These are phyloP conservation scores for Drosophila leonis DNA, from an alignment of 2,888 invertebrate genomes.

Conservation along the genomic window DNA sequence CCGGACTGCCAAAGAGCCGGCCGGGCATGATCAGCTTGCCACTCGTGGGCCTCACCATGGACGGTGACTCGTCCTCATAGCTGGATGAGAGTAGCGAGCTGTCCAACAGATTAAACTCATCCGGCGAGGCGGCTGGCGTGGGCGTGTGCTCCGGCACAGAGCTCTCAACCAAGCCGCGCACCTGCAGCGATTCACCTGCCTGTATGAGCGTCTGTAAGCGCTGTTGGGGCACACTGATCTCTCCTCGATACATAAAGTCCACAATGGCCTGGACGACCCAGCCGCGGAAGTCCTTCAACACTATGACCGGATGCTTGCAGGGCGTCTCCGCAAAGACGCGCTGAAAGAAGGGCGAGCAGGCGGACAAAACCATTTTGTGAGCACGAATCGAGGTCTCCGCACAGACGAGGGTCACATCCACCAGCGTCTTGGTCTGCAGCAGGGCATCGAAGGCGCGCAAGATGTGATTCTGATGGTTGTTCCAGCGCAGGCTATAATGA, in stretches of 20 bases:
- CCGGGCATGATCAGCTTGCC: conserved; percentile 84
- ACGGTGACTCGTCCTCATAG: conserved; percentile 86
- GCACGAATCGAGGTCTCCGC: conserved; percentile 94
- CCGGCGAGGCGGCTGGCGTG: conserved; percentile 85
- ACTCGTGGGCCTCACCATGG: conserved; percentile 83
- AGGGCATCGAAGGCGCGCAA: conserved; percentile 95
- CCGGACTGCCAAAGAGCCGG: conserved; percentile 82
- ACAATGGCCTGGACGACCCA: conserved; percentile 96
- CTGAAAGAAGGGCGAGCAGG: conserved; percentile 95
- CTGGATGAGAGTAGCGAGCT: conserved; percentile 83
- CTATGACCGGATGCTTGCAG: conserved; percentile 97
- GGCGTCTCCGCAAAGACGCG: conserved; percentile 95
- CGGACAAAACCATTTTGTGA: conserved; percentile 96
- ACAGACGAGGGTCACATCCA: conserved; percentile 96
- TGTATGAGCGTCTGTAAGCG: conserved; percentile 93
- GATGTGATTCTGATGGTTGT: conserved; percentile 96
- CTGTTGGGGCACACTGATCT: conserved; percentile 94
- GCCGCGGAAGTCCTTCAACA: conserved; percentile 94
- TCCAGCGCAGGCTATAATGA: conserved; percentile 96
- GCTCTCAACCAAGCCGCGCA: conserved; percentile 91
- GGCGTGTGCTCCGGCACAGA: conserved; percentile 86
- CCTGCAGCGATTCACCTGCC: conserved; percentile 94
- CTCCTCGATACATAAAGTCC: conserved; percentile 97
- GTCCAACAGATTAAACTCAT: conserved; percentile 83
- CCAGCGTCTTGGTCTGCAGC: conserved; percentile 93